Conservation (phyloP, 2,113 vertebrate genomes). For the Hippocampus guttulatus region DNA sequence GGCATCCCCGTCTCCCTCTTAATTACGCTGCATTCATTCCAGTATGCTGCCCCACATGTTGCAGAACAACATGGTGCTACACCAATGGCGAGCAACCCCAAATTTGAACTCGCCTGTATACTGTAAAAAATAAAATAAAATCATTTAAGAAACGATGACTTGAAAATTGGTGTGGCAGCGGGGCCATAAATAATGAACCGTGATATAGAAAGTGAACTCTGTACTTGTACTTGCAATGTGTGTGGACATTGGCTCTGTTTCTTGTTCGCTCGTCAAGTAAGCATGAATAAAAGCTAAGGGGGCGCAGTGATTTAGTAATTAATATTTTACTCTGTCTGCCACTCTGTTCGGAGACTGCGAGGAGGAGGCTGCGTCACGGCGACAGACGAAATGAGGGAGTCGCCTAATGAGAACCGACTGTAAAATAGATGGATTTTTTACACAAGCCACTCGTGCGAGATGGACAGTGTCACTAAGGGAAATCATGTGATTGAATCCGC, state of each 20-base stretch:
- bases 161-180: no score
- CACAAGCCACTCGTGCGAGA: conserved; percentile 32
- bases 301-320: conserved; percentile 72
- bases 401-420: conserved; percentile 6
- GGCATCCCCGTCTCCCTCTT: no score
- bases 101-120: no score
- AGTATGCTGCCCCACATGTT: no score
- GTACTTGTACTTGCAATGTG: background rate
- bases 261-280: conserved; percentile 65
- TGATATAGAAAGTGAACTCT: background rate
- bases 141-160: no score
- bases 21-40: no score
- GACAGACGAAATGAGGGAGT: conserved; percentile 28
- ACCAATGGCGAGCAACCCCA: no score
- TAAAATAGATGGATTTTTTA: conserved; percentile 27
- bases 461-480: conserved; percentile 14
- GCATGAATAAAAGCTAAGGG: conserved; percentile 64
- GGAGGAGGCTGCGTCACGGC: conserved; percentile 35
- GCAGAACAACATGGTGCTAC: no score
- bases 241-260: conserved; percentile 45
- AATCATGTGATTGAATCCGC: conserved; percentile 30
- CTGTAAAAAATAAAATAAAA: no score
- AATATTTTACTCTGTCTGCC: conserved; percentile 70
- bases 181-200: no score
- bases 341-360: conserved; percentile 47